Conservation (phyloP, 2,797 vertebrate genomes). For the Pempheris klunzingeri region DNA sequence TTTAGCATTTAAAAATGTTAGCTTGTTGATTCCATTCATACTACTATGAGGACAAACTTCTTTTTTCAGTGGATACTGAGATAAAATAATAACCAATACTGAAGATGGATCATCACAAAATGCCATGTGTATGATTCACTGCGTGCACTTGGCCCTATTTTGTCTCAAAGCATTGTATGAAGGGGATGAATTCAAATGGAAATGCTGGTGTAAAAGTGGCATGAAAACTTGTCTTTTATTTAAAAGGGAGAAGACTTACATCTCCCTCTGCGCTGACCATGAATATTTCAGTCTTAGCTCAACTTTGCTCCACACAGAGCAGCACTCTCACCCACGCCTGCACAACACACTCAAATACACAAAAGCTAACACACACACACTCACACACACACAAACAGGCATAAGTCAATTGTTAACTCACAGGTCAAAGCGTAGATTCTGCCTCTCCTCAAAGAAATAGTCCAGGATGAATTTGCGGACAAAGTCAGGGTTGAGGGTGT, state of each 20-base stretch:
- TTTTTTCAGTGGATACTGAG: not conserved
- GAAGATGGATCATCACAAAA: constrained; percentile 23
- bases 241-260: constrained; percentile 60
- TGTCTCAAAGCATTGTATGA: constrained; percentile 41
- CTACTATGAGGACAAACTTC: not conserved
- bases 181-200: constrained; percentile 46
- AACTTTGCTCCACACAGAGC: constrained; percentile 54
- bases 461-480: constrained; percentile 98
- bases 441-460: constrained; percentile 98
- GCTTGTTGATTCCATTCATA: not conserved
- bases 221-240: constrained; percentile 71
- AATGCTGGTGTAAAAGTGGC: constrained; percentile 36
- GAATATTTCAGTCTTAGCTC: constrained; percentile 74
- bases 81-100: constrained; percentile 15
- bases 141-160: constrained; percentile 29
- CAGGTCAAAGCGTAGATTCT: constrained; percentile 98
- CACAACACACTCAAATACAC: constrained; percentile 14
- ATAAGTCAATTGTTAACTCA: constrained; percentile 84
- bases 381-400: constrained; percentile 22
- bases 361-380: constrained; percentile 17
- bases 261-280: constrained; percentile 56
- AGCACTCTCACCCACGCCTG: constrained; percentile 45
- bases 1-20: not conserved
- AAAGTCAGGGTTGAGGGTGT: constrained; percentile 98
- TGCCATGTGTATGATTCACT: constrained; percentile 10